These are phyloP conservation scores for Dolichomitus sp. DNA, from an alignment of 2,888 invertebrate genomes.

Conservation along the genomic window DNA sequence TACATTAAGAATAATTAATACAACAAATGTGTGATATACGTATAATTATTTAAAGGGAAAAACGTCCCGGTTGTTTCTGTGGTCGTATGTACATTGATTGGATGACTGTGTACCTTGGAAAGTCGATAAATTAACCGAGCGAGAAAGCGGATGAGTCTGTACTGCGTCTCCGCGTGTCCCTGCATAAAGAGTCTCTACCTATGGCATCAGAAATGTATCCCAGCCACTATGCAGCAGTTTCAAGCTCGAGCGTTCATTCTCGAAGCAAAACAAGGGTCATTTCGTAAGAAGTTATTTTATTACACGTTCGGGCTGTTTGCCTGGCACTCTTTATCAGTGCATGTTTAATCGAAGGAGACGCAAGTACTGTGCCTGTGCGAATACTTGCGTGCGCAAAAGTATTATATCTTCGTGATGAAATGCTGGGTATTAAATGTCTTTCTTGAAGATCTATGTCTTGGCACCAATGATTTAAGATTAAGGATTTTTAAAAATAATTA, in stretches of 20 bases:
- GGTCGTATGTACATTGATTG: slow-evolving; percentile 55
- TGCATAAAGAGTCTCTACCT: background rate
- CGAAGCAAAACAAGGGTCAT: slow-evolving; percentile 54
- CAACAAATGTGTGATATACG: slow-evolving; percentile 64
- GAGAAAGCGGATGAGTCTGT: slow-evolving; percentile 35
- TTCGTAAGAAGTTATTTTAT: slow-evolving; percentile 62
- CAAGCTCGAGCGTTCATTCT: slow-evolving; percentile 14
- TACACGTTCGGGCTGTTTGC: slow-evolving; percentile 49
- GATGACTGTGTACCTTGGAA: slow-evolving; percentile 52
- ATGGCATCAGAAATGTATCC: slow-evolving; percentile 18
- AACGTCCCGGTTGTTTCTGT: slow-evolving; percentile 12
- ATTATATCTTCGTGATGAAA: slow-evolving; percentile 16
- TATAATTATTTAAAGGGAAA: slow-evolving; percentile 48
- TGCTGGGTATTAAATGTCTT: slow-evolving; percentile 20
- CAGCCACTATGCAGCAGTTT: slow-evolving; percentile 25
- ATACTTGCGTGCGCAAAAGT: slow-evolving; percentile 15
- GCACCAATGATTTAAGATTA: background rate
- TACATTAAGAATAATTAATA: slow-evolving; percentile 66
- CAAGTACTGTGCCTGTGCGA: background rate
- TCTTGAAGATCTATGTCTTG: slow-evolving; percentile 8
- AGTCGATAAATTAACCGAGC: slow-evolving; percentile 63
- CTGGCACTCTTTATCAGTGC: slow-evolving; percentile 38
- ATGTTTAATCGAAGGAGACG: slow-evolving; percentile 33
- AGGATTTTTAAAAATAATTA: background rate
- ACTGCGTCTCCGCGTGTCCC: background rate